A percentile compares a stretch with the other conserved stretches of the same genome.
These are phyloP conservation scores for Cherax destructor DNA, from an alignment of 1,140 invertebrate genomes.

Conservation along the genomic window DNA sequence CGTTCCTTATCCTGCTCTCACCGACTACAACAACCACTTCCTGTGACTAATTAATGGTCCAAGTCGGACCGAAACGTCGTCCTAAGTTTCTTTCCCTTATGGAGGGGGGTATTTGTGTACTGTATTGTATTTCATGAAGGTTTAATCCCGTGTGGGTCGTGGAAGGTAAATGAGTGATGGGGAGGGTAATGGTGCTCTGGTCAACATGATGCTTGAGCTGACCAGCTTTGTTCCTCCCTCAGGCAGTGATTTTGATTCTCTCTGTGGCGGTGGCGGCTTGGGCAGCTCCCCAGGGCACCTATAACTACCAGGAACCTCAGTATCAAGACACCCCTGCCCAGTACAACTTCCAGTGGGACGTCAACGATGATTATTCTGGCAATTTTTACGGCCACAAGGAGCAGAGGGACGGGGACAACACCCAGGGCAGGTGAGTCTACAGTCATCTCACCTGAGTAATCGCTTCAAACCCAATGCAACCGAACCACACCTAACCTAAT, in stretches of 20 bases:
- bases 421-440: slow-evolving; percentile 35
- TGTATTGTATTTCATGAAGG: no score
- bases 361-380: slow-evolving; percentile 50
- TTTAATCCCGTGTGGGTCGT: no score
- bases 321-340: slow-evolving; percentile 32
- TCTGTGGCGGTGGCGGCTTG: background rate
- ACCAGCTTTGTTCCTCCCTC: background rate
- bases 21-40: background rate
- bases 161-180: no score
- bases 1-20: no score
- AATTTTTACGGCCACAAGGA: slow-evolving; percentile 58
- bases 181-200: no score
- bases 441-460: background rate
- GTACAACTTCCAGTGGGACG: slow-evolving; percentile 53
- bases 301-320: background rate
- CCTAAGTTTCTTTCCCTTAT: no score
- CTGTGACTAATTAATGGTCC: no score
- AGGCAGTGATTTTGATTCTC: slow-evolving; percentile 6
- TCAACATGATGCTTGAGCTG: background rate
- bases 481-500: no score
- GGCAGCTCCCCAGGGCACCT: background rate
- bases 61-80: no score
- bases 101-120: no score
- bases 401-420: slow-evolving; percentile 32
- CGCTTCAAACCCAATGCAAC: no score